A percentile compares a stretch with the other conserved stretches of the same genome.
Evolutionary conservation across 2,888 invertebrate genomes (phyloP).

Genomic region (Clitarchus hookeri): DNA sequence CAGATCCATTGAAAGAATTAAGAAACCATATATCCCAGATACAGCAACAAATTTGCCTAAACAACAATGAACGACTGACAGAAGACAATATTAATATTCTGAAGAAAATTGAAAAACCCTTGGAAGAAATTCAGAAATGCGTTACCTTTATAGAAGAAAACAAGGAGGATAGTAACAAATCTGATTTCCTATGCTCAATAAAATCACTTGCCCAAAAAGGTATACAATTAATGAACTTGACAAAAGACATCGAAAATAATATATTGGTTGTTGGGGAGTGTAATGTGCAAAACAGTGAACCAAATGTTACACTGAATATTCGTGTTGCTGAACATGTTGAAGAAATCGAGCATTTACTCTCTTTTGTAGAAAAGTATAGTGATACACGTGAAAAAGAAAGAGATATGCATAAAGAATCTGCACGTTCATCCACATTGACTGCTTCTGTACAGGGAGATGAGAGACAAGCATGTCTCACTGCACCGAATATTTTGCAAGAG

Average conservation of each 20-base stretch:
- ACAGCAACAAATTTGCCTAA: slow-evolving; percentile 51
- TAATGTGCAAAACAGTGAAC: neutral
- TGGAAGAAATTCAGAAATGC: slow-evolving; percentile 51
- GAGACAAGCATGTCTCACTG: neutral
- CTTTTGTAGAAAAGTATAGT: neutral
- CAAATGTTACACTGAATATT: neutral
- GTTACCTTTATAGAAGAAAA: slow-evolving; percentile 50
- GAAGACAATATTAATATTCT: slow-evolving; percentile 49
- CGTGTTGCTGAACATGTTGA: neutral
- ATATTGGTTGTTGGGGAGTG: neutral
- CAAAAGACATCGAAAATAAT: neutral
- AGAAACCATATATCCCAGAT: slow-evolving; percentile 53
- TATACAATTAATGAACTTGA: neutral
- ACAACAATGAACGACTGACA: slow-evolving; percentile 36
- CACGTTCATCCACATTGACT: neutral
- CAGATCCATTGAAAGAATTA: slow-evolving; percentile 46
- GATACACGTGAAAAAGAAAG: neutral
- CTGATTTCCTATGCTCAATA: neutral
- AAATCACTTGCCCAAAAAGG: neutral
- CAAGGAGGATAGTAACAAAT: neutral
- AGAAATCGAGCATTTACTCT: neutral
- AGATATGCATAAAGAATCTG: neutral
- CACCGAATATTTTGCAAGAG: neutral
- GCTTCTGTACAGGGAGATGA: neutral
- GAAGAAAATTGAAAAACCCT: slow-evolving; percentile 50